phyloP scores from a whole-genome alignment of 2,888 invertebrate species.

The Galeopsomyia nigrocyanea region DNA sequence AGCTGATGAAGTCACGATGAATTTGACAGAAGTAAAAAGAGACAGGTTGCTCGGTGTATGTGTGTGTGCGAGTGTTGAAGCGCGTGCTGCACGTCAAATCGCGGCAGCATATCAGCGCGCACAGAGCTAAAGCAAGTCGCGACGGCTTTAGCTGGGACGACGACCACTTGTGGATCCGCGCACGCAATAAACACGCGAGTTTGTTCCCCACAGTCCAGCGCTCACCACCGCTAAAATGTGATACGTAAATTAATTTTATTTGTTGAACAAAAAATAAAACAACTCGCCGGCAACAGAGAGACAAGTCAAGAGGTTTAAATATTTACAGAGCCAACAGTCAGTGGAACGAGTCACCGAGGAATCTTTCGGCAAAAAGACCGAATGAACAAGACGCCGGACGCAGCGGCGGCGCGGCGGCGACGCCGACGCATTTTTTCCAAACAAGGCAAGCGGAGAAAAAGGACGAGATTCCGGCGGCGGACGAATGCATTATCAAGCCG shows the following conservation, averaged over 20 bases:
- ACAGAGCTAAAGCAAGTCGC: neutral
- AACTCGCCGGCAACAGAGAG: too few relatives aligned
- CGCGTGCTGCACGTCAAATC: neutral
- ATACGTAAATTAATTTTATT: too few relatives aligned
- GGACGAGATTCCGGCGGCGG: slow-evolving; percentile 11
- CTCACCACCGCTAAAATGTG: too few relatives aligned
- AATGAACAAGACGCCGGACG: slow-evolving; percentile 24
- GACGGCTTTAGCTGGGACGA: slow-evolving; percentile 33
- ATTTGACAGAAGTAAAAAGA: neutral
- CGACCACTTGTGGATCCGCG: slow-evolving; percentile 48
- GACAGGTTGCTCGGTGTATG: neutral
- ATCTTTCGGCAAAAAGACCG: neutral
- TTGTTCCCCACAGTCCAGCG: too few relatives aligned
- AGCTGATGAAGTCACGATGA: neutral
- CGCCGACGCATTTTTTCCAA: slow-evolving; percentile 36
- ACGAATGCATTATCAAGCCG: slow-evolving; percentile 3
- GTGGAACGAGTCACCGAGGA: neutral
- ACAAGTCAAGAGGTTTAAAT: too few relatives aligned
- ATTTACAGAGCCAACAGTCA: neutral
- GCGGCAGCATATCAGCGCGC: neutral
- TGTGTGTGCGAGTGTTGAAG: neutral
- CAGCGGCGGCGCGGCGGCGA: slow-evolving; percentile 32
- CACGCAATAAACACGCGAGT: slow-evolving; percentile 1
- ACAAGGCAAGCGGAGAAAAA: slow-evolving; percentile 29
- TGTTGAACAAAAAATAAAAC: too few relatives aligned